Conservation (phyloP, 2,888 invertebrate species). For the Orchestes rusci region DNA sequence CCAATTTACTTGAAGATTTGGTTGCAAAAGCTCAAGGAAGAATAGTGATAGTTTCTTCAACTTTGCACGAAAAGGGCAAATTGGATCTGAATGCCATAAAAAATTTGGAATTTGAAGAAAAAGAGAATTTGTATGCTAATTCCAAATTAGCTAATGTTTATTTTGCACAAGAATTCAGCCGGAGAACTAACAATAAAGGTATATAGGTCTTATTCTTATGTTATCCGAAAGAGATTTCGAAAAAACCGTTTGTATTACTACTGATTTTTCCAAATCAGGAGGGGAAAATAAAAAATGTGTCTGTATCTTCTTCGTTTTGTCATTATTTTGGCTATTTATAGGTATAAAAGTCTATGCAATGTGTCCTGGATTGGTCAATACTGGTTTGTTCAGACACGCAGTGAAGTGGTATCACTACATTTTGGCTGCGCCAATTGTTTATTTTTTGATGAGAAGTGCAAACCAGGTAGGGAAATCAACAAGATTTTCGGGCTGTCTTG, state of each 20-base stretch:
- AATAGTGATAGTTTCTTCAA: constrained; percentile 65
- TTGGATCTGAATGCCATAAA: constrained; percentile 64
- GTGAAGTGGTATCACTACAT: constrained; percentile 67
- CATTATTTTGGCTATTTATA: no score
- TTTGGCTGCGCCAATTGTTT: constrained; percentile 60
- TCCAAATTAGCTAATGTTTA: constrained; percentile 73
- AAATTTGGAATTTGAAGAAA: constrained; percentile 46
- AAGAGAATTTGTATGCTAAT: constrained; percentile 58
- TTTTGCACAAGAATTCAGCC: constrained; percentile 59
- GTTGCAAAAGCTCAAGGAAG: constrained; percentile 51
- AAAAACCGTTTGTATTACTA: no score
- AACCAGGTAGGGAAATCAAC: constrained; percentile 66
- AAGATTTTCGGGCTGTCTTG: no score
- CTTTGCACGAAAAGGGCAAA: constrained; percentile 60
- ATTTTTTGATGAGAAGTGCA: constrained; percentile 64
- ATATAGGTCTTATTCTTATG: no score
- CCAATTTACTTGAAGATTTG: constrained; percentile 58
- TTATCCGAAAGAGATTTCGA: no score
- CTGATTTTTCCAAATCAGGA: no score
- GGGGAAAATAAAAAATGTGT: no score
- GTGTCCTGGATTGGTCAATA: constrained; percentile 76
- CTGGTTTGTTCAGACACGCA: constrained; percentile 61
- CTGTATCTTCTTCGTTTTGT: no score
- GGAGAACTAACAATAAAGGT: constrained; percentile 46
- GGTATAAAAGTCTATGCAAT: constrained; percentile 47